Base-by-base conservation (phyloP, 37 sponge, comb jelly and placozoan species). In the Diacarnus erythraeanus region DNA sequence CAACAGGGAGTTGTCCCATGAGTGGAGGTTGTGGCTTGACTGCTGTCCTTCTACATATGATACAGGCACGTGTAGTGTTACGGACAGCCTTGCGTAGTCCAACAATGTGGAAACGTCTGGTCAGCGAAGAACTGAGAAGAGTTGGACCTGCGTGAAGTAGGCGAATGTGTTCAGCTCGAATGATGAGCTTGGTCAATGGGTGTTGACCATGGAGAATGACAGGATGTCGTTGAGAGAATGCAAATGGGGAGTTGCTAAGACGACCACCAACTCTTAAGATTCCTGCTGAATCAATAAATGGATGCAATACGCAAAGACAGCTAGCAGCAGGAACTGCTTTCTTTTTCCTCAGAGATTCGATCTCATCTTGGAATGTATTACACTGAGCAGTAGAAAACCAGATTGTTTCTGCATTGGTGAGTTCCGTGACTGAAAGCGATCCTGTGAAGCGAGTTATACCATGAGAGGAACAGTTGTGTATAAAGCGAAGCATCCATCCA, bases 191-290 rank as follows among this genome's bases (percentile, higher is more conserved):
- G n/a, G n/a, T 42, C 36, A 88, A 42, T 12, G 38, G 74, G 64
- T 81, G 82, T 18, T 69, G 69, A 26, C 57, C 26, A 54, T 31
- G 83, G n/a, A 87, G 9, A 87, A 76, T 6, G 58, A 21, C 15
- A 78, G 77, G 59, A 76, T 72, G 17, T 35, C 33, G 35, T 33
- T 74, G 41, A 74, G 36, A 69, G 41, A 75, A 2, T 42, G 29
- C 34, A 74, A 38, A 1, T 57, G n/a, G 17, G 87, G n/a, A 37
- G 79, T 79, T 78, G 5, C 73, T 18, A 25, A 29, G n/a, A 23
- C 81, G 43, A 17, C 81, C 87, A 58, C 77, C 77, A 30, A 80
- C 76, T 10, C 81, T 41, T 17, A 80, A 72, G 30, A 87, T 17
- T 23, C 64, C 60, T 27, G 38, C n/a, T 8, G 41, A 29, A 69